A percentile compares a stretch with the other conserved stretches of the same genome.
Conservation (phyloP, 1,140 invertebrate species). For the Zaprionus camerounensis region DNA sequence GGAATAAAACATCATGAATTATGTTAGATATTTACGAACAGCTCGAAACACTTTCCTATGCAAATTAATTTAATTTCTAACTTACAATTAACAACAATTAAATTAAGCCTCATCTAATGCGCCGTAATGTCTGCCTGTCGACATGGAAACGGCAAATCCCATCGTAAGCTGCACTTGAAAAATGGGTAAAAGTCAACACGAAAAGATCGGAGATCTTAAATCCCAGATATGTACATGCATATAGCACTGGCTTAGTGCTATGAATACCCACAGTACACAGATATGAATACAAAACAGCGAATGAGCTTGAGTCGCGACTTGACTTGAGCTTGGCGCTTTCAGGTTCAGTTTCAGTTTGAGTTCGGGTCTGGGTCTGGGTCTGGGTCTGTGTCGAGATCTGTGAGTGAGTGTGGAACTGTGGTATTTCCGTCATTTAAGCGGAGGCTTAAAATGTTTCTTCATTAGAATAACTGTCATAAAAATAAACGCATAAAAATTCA, state of each 20-base stretch:
- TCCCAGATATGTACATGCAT: conserved; percentile 21
- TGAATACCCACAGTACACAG: conserved; percentile 23
- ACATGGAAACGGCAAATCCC: conserved; percentile 45
- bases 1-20: no score
- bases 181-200: conserved; percentile 75
- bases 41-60: conserved; percentile 31
- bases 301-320: conserved; percentile 3
- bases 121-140: conserved; percentile 62
- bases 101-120: conserved; percentile 71
- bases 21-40: no score
- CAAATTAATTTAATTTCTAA: conserved; percentile 58
- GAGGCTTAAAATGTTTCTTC: conserved; percentile 79
- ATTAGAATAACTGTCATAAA: conserved; percentile 83
- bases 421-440: conserved; percentile 80
- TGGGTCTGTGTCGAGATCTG: conserved; percentile 5
- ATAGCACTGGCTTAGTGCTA: conserved; percentile 26
- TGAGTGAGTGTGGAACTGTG: conserved; percentile 37
- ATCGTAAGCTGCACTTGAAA: conserved; percentile 77
- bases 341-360: conserved; percentile 4
- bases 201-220: conserved; percentile 38
- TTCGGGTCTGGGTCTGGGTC: background rate
- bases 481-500: conserved; percentile 78
- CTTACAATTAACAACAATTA: conserved; percentile 69
- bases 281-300: conserved; percentile 22
- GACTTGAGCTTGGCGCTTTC: background rate